Base-by-base conservation (phyloP, 2,888 invertebrate genomes). In the Blomia tropicalis region DNA sequence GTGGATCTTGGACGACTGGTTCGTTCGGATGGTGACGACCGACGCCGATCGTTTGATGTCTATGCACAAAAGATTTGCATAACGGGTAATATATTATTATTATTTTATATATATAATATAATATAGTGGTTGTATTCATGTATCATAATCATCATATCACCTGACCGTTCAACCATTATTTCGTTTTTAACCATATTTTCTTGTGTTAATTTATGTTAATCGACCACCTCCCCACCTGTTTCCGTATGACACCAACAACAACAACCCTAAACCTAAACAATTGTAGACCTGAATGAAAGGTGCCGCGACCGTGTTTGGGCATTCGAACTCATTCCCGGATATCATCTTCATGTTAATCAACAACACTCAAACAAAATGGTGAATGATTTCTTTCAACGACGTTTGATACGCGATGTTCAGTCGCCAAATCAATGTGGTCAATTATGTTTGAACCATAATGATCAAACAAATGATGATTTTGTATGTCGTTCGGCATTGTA, bases 11-110 rank as follows among this genome's bases (percentile, higher is more conserved):
- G 29, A 27, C 56, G 23, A 56, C 29, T 56, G 19, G n/a, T 56
- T 30, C 25, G 29, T n/a, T 36, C 36, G 3, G 23, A 56, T 31
- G 22, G 51, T n/a, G n/a, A n/a, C n/a, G n/a, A n/a, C n/a, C 7
- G 14, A 47, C 11, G 7, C 7, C 22, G 7, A n/a, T 47, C 51
- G 51, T 47, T 47, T 30, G 7, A 36, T 22, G 87, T 91, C 75
- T 91, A 91, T 80, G 90, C 89, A 65, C 90, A 92, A 78, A 92
- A 91, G 79, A 86, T 85, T 70, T 92, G 91, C 74, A 78, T 91
- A 71, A 66, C 67, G 53, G 85, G 70, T 70, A 63, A n/a, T n/a
- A n/a, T n/a, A n/a, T n/a, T n/a, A n/a, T n/a, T n/a, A n/a, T n/a
- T n/a, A n/a, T n/a, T n/a, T n/a, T n/a, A n/a, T n/a, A n/a, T n/a